Evolutionary conservation across 2,797 vertebrate genomes (phyloP).

Genomic region (Artibeus jamaicensis): DNA sequence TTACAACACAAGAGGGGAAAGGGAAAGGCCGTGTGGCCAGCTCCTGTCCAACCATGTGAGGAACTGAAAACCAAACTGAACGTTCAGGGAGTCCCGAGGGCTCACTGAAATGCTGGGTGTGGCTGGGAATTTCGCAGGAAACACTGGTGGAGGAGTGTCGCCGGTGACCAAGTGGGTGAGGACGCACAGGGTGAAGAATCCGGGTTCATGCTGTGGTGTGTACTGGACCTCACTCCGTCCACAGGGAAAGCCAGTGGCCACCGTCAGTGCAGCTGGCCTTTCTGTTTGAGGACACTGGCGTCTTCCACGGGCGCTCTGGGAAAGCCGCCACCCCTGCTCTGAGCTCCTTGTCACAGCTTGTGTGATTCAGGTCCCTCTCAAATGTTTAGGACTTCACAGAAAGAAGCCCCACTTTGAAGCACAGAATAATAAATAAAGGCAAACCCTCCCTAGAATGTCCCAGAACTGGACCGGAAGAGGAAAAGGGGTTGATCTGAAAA

Average conservation of each 20-base stretch:
- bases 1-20: slow-evolving; percentile 70
- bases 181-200: fast-evolving
- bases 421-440: neutral
- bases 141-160: neutral
- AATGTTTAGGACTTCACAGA: neutral
- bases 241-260: neutral
- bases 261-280: neutral
- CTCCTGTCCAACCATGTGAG: neutral
- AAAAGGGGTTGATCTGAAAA: too few relatives aligned
- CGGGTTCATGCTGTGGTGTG: neutral
- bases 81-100: neutral
- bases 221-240: neutral
- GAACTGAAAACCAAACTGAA: slow-evolving; percentile 55
- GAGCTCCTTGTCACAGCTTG: neutral
- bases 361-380: neutral
- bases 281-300: neutral
- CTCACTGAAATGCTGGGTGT: neutral
- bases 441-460: neutral
- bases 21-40: neutral
- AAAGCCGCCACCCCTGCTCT: neutral
- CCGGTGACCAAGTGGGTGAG: neutral
- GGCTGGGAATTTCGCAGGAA: neutral
- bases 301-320: neutral
- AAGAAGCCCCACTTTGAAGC: neutral
- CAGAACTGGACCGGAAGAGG: neutral